Conservation (phyloP, 2,113 vertebrate species). For the Proterorhinus semilunaris region DNA sequence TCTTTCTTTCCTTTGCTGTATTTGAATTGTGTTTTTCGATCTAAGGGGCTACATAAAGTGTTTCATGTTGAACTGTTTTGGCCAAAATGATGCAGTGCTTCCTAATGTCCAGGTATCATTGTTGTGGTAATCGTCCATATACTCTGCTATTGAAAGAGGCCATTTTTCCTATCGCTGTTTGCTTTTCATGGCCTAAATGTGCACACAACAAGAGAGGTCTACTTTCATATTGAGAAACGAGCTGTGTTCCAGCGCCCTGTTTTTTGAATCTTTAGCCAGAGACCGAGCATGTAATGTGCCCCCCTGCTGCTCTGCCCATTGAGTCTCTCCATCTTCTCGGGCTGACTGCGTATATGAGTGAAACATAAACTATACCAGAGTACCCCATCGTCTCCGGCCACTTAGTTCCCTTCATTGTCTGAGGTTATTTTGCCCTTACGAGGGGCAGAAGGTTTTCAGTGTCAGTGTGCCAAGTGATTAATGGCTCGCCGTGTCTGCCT, state of each 20-base stretch:
- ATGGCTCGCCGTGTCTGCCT: conserved; percentile 68
- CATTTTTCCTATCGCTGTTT: conserved; percentile 53
- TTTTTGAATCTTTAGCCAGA: conserved; percentile 77
- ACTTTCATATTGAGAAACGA: conserved; percentile 63
- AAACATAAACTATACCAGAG: conserved; percentile 72
- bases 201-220: conserved; percentile 71
- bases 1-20: too few relatives aligned
- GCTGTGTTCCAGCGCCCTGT: conserved; percentile 46
- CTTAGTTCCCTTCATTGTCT: conserved; percentile 72
- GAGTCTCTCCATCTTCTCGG: conserved; percentile 73
- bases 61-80: neutral
- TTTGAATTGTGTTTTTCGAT: neutral
- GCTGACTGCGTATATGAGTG: conserved; percentile 77
- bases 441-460: conserved; percentile 73
- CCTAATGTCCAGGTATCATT: conserved; percentile 7
- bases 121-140: conserved; percentile 28
- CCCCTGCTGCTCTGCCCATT: conserved; percentile 83
- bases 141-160: conserved; percentile 22
- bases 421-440: conserved; percentile 77
- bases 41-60: neutral
- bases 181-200: conserved; percentile 42
- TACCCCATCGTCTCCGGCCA: conserved; percentile 77
- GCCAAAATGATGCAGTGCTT: conserved; percentile 14
- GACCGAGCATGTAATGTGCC: conserved; percentile 80
- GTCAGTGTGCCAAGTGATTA: conserved; percentile 77